Evolutionary conservation across 2,888 invertebrate species (phyloP), one percentile per base, ranked within the genome.

Genomic region (Tinea semifulvella): DNA sequence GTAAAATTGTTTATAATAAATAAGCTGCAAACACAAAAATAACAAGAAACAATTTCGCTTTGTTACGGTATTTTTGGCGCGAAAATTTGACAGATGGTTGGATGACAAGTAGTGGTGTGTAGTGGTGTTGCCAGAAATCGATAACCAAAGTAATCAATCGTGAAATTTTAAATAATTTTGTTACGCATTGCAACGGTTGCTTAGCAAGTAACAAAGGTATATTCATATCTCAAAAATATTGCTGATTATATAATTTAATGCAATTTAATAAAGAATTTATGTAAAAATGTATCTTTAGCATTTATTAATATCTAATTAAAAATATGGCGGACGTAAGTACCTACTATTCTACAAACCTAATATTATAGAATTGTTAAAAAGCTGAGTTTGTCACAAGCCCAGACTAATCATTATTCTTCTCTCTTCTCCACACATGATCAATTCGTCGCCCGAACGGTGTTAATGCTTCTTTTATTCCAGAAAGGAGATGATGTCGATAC

Each of bases 401-500:
- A n/a, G n/a, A n/a, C n/a, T n/a, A n/a, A n/a, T n/a, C n/a, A n/a
- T n/a, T n/a, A n/a, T n/a, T n/a, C n/a, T n/a, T n/a, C n/a, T n/a
- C n/a, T n/a, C n/a, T n/a, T n/a, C n/a, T n/a, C n/a, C n/a, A n/a
- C n/a, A n/a, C n/a, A n/a, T n/a, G n/a, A n/a, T n/a, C n/a, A n/a
- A n/a, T n/a, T n/a, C n/a, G n/a, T n/a, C n/a, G n/a, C n/a, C n/a
- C n/a, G n/a, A n/a, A n/a, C n/a, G n/a, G n/a, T n/a, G n/a, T n/a
- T n/a, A n/a, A n/a, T n/a, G n/a, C n/a, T n/a, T n/a, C 22, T 5
- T 7, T 8, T 31, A 31, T 31, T 36, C n/a, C 26, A 57, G 74
- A 72, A 72, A 70, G 61, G 70, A 61, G 58, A 74, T 61, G 61
- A 40, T 40, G 1, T 82, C 42, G 95, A 96, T 72, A 73, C 81